A percentile compares a stretch with the other conserved stretches of the same genome.
Evolutionary conservation across 2,797 vertebrate species (phyloP).

Genomic region (Trachops cirrhosus): DNA sequence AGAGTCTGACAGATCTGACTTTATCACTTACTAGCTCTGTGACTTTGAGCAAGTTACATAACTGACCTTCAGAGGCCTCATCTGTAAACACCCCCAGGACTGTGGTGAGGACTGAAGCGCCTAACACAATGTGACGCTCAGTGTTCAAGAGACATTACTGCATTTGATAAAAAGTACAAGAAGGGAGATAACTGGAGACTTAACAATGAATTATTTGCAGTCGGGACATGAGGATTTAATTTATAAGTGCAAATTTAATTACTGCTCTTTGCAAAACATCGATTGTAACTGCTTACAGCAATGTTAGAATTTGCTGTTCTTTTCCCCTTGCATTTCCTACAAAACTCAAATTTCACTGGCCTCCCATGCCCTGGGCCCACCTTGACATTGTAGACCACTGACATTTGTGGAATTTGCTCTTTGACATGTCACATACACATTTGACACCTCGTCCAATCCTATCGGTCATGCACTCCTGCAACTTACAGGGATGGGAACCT

Average conservation of each 20-base stretch:
- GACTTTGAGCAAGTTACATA: neutral
- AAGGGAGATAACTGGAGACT: slow-evolving; percentile 33
- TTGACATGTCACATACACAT: neutral
- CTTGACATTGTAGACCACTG: neutral
- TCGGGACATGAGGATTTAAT: slow-evolving; percentile 59
- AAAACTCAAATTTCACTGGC: neutral
- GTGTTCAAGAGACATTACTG: neutral
- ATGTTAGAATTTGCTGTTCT: slow-evolving; percentile 19
- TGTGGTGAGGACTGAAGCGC: neutral
- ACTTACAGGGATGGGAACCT: slow-evolving; percentile 57
- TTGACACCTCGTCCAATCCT: slow-evolving; percentile 10
- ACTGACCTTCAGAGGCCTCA: neutral
- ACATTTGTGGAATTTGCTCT: slow-evolving; percentile 44
- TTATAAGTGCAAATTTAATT: slow-evolving; percentile 68
- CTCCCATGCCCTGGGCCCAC: neutral
- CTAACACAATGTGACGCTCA: neutral
- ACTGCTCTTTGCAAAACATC: slow-evolving; percentile 54
- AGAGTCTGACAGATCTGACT: neutral
- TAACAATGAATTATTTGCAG: slow-evolving; percentile 50
- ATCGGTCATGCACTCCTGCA: neutral
- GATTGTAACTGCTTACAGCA: slow-evolving; percentile 44
- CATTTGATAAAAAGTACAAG: neutral
- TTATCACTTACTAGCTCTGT: slow-evolving; percentile 1
- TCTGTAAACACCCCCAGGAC: neutral
- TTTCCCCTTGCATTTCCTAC: neutral